Evolutionary conservation across 2,888 invertebrate genomes (phyloP).

Genomic region (Syritta pipiens): DNA sequence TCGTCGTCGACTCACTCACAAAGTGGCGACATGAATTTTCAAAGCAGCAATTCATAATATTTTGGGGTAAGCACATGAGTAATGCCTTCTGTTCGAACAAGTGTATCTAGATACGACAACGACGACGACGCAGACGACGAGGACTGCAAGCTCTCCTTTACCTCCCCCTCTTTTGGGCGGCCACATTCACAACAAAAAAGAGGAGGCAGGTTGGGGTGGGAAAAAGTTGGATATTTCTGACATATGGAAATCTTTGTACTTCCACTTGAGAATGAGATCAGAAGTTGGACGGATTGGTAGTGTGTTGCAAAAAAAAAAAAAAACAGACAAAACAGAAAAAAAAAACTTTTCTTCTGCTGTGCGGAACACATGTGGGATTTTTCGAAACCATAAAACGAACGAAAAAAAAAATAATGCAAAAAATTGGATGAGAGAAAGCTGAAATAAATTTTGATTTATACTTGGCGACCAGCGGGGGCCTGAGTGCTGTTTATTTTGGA

Average conservation of each 20-base stretch:
- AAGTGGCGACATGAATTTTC: conserved; percentile 62
- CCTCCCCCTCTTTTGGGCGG: too few relatives aligned
- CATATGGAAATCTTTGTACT: conserved; percentile 63
- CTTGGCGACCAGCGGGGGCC: neutral
- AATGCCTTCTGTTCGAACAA: conserved; percentile 68
- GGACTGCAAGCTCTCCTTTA: neutral
- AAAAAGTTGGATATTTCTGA: conserved; percentile 56
- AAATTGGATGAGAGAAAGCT: too few relatives aligned
- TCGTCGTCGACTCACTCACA: conserved; percentile 30
- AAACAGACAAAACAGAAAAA: too few relatives aligned
- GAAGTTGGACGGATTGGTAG: conserved; percentile 39
- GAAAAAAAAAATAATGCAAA: too few relatives aligned
- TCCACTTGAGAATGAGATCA: conserved; percentile 65
- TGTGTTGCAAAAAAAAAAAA: conserved; percentile 36
- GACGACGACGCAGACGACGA: conserved; percentile 2
- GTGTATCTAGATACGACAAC: conserved; percentile 44
- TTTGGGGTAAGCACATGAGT: conserved; percentile 62
- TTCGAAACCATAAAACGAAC: neutral
- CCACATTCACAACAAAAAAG: too few relatives aligned
- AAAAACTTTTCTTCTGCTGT: neutral
- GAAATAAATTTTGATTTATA: conserved; percentile 1
- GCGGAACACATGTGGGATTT: neutral
- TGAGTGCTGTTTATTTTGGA: neutral
- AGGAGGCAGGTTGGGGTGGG: too few relatives aligned
- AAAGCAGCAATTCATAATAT: conserved; percentile 61